These are phyloP conservation scores for Chrysaora quinquecirrha DNA, from an alignment of 30 jellyfish, hydroid and myxozoan species.

Conservation along the genomic window DNA sequence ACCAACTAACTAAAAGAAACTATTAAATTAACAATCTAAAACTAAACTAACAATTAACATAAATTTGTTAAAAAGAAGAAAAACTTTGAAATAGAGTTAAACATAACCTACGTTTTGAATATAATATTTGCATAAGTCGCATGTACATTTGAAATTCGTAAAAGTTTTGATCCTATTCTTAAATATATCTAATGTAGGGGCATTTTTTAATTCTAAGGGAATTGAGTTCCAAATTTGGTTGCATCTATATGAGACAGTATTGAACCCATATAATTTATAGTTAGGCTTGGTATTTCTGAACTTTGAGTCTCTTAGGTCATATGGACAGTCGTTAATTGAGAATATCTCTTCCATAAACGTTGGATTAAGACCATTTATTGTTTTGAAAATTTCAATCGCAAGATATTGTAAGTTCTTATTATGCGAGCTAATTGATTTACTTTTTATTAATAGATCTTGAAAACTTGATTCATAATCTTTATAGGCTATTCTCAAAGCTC, in stretches of 20 bases:
- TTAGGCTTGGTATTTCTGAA: background rate
- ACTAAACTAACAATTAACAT: too few relatives aligned
- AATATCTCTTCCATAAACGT: conserved; percentile 36
- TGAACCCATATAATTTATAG: too few relatives aligned
- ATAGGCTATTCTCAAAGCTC: conserved; percentile 48
- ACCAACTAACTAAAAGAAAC: too few relatives aligned
- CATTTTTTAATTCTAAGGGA: background rate
- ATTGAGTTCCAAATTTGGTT: background rate
- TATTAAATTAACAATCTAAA: too few relatives aligned
- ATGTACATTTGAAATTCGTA: background rate
- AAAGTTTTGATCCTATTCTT: background rate
- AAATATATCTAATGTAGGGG: background rate
- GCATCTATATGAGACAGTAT: too few relatives aligned
- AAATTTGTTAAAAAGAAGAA: too few relatives aligned
- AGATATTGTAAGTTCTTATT: conserved; percentile 53
- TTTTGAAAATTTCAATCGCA: conserved; percentile 29
- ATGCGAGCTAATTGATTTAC: conserved; percentile 24
- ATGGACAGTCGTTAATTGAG: background rate
- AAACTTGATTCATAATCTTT: conserved; percentile 33
- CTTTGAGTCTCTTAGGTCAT: background rate
- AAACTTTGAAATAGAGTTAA: too few relatives aligned
- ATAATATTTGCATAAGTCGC: background rate
- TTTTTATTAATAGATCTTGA: conserved; percentile 9
- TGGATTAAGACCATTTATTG: conserved; percentile 18
- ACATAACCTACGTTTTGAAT: background rate